phyloP scores from a whole-genome alignment of 2,113 vertebrate species.

The Mixornis gularis region DNA sequence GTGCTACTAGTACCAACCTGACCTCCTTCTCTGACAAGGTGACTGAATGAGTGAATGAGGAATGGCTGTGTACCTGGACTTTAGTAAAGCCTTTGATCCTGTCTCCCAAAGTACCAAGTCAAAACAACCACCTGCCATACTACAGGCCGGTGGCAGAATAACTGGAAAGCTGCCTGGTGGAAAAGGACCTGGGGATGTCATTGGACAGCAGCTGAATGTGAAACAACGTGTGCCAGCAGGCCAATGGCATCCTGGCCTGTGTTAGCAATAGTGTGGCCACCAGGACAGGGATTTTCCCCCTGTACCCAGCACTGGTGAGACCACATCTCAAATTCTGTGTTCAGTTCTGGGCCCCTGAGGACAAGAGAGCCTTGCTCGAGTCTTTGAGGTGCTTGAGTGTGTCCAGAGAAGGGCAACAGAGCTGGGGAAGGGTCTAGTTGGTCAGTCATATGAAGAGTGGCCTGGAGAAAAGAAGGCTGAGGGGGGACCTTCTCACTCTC shows the following conservation, averaged over 20 bases:
- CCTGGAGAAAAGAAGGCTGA: not conserved
- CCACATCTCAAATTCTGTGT: rapidly evolving
- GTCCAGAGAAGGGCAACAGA: not conserved
- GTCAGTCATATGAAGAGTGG: not conserved
- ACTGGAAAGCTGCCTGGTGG: rapidly evolving
- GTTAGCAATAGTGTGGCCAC: not conserved
- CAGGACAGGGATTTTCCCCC: not conserved
- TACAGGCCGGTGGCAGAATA: not conserved
- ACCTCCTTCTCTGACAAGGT: not conserved
- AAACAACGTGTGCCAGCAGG: not conserved
- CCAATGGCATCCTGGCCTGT: not conserved
- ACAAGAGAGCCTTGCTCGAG: not conserved
- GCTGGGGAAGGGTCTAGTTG: not conserved
- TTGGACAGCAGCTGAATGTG: not conserved
- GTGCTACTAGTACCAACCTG: not conserved
- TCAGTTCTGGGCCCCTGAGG: not conserved
- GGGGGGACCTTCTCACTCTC: not conserved
- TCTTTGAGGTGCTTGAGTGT: not conserved
- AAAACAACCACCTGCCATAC: not conserved
- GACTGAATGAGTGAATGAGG: not conserved
- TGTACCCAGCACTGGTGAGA: not conserved
- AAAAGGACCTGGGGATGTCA: not conserved
- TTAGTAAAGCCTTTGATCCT: not conserved
- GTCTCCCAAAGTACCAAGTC: not conserved
- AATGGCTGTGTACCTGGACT: not conserved